These are phyloP conservation scores for Lochmaea crataegi DNA, from an alignment of 2,888 invertebrate genomes.

Conservation along the genomic window DNA sequence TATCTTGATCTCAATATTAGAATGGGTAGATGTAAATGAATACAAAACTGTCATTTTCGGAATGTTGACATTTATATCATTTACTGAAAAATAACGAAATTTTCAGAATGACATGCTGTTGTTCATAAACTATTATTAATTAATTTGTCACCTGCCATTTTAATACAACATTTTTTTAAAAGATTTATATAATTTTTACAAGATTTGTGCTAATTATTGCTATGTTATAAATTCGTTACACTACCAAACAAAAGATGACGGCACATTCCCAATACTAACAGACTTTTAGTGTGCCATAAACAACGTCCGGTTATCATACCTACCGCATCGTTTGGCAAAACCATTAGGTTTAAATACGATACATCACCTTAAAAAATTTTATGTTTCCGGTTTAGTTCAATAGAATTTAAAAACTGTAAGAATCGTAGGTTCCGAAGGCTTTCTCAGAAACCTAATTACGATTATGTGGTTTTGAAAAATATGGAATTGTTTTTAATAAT, in stretches of 20 bases:
- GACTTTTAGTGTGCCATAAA: background rate
- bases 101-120: too few relatives aligned
- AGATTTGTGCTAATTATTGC: background rate
- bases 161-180: too few relatives aligned
- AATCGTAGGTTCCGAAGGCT: too few relatives aligned
- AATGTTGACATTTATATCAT: too few relatives aligned
- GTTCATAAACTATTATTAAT: too few relatives aligned
- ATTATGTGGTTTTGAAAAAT: background rate
- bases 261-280: background rate
- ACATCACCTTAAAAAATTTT: background rate
- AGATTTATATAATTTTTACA: background rate
- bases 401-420: background rate
- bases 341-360: background rate
- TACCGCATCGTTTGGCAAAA: constrained; percentile 9
- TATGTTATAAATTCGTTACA: background rate
- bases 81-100: too few relatives aligned
- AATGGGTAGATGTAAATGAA: too few relatives aligned
- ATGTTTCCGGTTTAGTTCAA: background rate
- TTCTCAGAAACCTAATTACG: background rate
- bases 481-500: too few relatives aligned
- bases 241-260: background rate
- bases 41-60: too few relatives aligned
- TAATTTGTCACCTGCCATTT: too few relatives aligned
- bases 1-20: too few relatives aligned
- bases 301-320: background rate